A percentile compares a stretch with the other conserved stretches of the same genome.
Conservation (phyloP, 2,797 vertebrate species). For the Rhincodon typus region DNA sequence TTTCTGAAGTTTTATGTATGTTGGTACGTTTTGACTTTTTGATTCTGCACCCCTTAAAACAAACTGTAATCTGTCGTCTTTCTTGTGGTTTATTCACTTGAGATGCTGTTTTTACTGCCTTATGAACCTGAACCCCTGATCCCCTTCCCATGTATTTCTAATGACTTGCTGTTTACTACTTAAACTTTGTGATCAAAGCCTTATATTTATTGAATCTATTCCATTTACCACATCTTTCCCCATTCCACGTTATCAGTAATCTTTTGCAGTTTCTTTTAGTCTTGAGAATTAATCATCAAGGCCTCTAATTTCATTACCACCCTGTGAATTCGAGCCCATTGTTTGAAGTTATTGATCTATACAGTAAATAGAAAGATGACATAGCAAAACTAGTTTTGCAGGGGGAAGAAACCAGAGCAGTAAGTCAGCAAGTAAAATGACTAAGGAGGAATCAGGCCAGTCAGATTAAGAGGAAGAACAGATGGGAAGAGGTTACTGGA, state of each 20-base stretch:
- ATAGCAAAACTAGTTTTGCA: background rate
- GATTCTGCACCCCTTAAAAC: background rate
- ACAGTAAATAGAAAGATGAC: background rate
- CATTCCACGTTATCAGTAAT: background rate
- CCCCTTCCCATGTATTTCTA: background rate
- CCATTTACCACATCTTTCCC: background rate
- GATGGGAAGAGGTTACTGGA: too few species aligned
- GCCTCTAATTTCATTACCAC: background rate
- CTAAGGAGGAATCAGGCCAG: too few species aligned
- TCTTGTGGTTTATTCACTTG: background rate
- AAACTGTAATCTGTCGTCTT: background rate
- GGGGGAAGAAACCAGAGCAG: too few species aligned
- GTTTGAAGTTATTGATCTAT: background rate
- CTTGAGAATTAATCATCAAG: background rate
- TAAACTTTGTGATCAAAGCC: background rate
- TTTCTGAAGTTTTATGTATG: background rate
- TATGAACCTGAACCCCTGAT: background rate
- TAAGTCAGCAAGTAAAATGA: too few species aligned
- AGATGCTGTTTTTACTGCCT: background rate
- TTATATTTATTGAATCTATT: background rate
- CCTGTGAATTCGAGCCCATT: background rate
- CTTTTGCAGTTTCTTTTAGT: background rate
- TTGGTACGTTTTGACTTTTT: background rate
- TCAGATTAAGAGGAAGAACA: too few species aligned
- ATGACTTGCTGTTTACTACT: background rate